Evolutionary conservation across 2,113 vertebrate species (phyloP), one percentile per base, ranked within the genome.

Genomic region (Spizaetus ornatus): DNA sequence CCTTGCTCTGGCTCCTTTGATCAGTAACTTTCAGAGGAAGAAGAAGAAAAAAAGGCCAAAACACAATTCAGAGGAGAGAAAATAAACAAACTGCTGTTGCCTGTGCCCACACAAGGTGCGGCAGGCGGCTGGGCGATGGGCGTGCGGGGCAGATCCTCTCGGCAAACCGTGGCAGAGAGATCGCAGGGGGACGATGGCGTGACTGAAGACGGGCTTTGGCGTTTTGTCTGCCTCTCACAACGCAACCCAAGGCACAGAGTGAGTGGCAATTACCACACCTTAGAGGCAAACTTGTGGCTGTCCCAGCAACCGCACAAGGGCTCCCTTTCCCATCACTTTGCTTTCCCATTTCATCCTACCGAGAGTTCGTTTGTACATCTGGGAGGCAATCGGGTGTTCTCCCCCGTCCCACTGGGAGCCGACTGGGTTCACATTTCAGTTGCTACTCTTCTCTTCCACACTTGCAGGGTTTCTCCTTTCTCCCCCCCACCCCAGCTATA

Each of bases 151-250:
- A 84, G 89, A 48, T 84, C 53, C 63, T 82, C 3, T 3, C 65
- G 52, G 43, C 34, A 87, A 94, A 74, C 70, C 8, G 5, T 65
- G 58, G 61, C 42, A 76, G 59, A 69, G 43, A 12, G 21, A 62
- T 85, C 2, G 0, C 3, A 4, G 38, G 1, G 0, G 45, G 55
- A 36, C 1, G 6, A 34, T 36, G 27, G 31, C 84, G 22, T 1
- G 3, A 52, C 36, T 50, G 76, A 74, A 38, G n/a, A 56, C 2
- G 5, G 34, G 70, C 69, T 84, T 79, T 77, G 72, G 67, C 4
- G 6, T 61, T 90, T 67, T 42, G 19, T 88, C 76, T 43, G 47
- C 36, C 59, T 77, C 45, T 29, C 31, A 66, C 58, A 82, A 58
- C 1, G 3, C 58, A 34, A 43, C 45, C 36, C 31, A 69, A 43